Evolutionary conservation across 2,888 invertebrate genomes (phyloP), one percentile per base, ranked within the genome.

Genomic region (Tuta absoluta): DNA sequence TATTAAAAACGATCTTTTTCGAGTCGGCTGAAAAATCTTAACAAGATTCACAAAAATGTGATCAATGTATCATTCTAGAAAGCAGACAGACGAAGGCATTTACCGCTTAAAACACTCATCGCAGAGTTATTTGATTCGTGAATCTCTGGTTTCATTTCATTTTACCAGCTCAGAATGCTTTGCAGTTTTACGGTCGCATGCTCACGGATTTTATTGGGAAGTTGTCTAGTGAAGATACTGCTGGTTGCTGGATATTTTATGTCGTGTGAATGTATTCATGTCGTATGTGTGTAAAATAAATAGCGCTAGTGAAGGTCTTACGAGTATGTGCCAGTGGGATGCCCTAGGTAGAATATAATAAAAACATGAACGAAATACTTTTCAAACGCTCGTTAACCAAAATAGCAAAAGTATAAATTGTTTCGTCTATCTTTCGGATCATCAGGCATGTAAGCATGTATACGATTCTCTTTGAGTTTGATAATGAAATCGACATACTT

Each of bases 101-200:
- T 17, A 51, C 51, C 4, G 33, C 33, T 33, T 28, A 10, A 33
- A 33, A 51, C 51, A 51, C 19, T 51, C 51, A 51, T 51, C 51
- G 11, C 56, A 33, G 3, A 56, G 33, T 17, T 33, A 56, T 56
- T 56, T 56, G 33, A 33, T 33, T 56, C 33, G 17, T n/a, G 56
- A n/a, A 56, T 17, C 56, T 56, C 56, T 10, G 33, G 56, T 33
- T 33, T 28, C n/a, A 56, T 56, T 56, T 56, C 17, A 56, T 33
- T 56, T n/a, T 56, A 24, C 7, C 53, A 33, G 14, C 56, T 56
- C 28, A 2, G n/a, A 53, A 53, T n/a, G 23, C 19, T n/a, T 11
- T 53, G 28, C 53, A 24, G 28, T 53, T 53, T 53, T 53, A 53
- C 53, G 23, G n/a, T 53, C 24, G 51, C 21, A 51, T 45, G 45